These are phyloP conservation scores for Anaspis maculata DNA, from an alignment of 2,888 invertebrate genomes.

Conservation along the genomic window DNA sequence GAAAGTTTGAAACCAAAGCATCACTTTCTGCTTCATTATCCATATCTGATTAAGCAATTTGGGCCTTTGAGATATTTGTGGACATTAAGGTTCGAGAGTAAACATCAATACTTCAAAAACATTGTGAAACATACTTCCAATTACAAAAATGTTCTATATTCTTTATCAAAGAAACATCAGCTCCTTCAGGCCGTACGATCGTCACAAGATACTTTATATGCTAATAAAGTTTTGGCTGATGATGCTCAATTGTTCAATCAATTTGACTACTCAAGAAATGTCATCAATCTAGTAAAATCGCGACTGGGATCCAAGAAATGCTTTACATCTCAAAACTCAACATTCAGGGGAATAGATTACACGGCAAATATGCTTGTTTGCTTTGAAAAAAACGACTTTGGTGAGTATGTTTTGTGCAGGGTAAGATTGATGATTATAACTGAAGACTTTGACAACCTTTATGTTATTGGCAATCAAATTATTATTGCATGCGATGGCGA, in stretches of 20 bases:
- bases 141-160: slow-evolving; percentile 11
- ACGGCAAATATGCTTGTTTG: too few relatives aligned
- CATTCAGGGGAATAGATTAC: too few relatives aligned
- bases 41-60: slow-evolving; percentile 15
- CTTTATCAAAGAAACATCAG: slow-evolving; percentile 11
- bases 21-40: slow-evolving; percentile 22
- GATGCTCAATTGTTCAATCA: not conserved
- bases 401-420: not conserved
- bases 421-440: not conserved
- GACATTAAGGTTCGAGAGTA: slow-evolving; percentile 20
- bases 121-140: slow-evolving; percentile 8
- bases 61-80: slow-evolving; percentile 17
- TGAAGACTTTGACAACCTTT: not conserved
- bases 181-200: slow-evolving; percentile 5
- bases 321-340: too few relatives aligned
- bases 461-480: not conserved
- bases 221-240: not conserved
- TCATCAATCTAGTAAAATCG: too few relatives aligned
- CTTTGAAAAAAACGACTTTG: not conserved
- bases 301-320: too few relatives aligned
- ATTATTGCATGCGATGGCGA: not conserved
- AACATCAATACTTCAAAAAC: slow-evolving; percentile 17
- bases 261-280: not conserved
- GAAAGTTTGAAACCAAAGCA: slow-evolving; percentile 17
- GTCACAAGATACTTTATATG: not conserved